Evolutionary conservation across 1,140 invertebrate genomes (phyloP), one percentile per base, ranked within the genome.

Genomic region (Eupristina koningsbergeri): DNA sequence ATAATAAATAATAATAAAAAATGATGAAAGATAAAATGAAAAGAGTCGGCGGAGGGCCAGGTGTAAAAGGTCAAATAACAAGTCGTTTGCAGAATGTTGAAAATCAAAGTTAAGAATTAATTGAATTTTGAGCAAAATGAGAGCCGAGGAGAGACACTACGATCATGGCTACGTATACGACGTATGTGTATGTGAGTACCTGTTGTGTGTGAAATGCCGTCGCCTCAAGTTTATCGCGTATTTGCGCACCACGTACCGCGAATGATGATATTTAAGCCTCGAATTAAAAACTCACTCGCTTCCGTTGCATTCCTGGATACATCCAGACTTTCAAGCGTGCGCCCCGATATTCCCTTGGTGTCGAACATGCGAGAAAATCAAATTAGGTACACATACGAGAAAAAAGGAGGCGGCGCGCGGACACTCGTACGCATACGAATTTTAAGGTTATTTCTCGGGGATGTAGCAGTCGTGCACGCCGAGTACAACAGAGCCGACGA

Each of bases 301-400:
- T 47, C 31, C 63, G 39, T 50, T 79, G n/a, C 31, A 75, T 50
- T 6, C 61, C 58, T 47, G 19, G 77, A 79, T 45, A 47, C 77
- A 67, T 45, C n/a, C 34, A 50, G 41, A 67, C 39, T 29, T 15
- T 41, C 26, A 47, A 47, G 19, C 47, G 58, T 19, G 36, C 9
- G 39, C 22, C 67, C 15, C n/a, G 31, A 19, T 58, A 73, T 22
- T 73, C 73, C 34, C 50, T 31, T 58, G 41, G 41, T 58, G 69
- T 71, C 79, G 67, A 47, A 80, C 11, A 53, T 26, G 45, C 80
- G 63, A 83, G 85, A 87, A 85, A 83, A 80, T 80, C 84, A 86
- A 75, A 73, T 64, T 26, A 63, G 58, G 67, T 58, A 64, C 31
- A 69, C 53, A 80, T 50, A 83, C 41, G 75, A 63, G 64, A 69